These are phyloP conservation scores for Drymonia ruficornis DNA, from an alignment of 2,888 invertebrate species.

Conservation along the genomic window DNA sequence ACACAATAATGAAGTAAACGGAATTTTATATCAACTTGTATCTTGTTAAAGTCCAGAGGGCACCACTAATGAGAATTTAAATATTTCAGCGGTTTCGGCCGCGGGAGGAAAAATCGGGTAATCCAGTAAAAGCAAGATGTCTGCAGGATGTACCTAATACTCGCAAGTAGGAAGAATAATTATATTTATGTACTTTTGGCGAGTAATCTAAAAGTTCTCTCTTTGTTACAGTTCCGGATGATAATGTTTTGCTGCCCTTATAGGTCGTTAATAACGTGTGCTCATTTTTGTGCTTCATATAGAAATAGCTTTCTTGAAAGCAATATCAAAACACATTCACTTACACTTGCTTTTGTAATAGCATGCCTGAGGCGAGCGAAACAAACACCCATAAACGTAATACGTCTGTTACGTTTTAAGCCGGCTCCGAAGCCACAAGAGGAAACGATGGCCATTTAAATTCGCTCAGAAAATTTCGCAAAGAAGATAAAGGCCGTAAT, in stretches of 20 bases:
- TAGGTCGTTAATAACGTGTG: background rate
- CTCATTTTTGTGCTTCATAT: background rate
- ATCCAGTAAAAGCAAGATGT: constrained; percentile 31
- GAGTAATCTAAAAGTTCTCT: constrained; percentile 2
- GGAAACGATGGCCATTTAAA: constrained; percentile 77
- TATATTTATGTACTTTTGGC: constrained; percentile 20
- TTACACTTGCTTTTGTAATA: constrained; percentile 24
- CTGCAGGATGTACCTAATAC: constrained; percentile 15
- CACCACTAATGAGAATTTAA: constrained; percentile 58
- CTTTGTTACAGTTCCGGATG: constrained; percentile 2
- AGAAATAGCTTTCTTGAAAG: too few species aligned
- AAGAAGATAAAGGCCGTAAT: constrained; percentile 73
- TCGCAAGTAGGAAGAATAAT: constrained; percentile 26
- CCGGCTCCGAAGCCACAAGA: constrained; percentile 53
- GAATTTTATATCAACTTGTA: constrained; percentile 49
- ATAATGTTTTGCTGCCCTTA: background rate
- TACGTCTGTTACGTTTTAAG: constrained; percentile 31
- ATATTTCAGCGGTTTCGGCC: constrained; percentile 45
- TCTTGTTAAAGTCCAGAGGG: constrained; percentile 42
- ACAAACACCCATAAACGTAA: constrained; percentile 52
- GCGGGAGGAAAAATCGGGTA: constrained; percentile 38
- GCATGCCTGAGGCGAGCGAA: constrained; percentile 42
- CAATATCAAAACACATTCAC: background rate
- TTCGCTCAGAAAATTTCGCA: constrained; percentile 73
- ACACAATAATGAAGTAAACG: constrained; percentile 43